A percentile compares a stretch with the other conserved stretches of the same genome.
phyloP scores from a whole-genome alignment of 2,113 vertebrate genomes.

The Salvator merianae region DNA sequence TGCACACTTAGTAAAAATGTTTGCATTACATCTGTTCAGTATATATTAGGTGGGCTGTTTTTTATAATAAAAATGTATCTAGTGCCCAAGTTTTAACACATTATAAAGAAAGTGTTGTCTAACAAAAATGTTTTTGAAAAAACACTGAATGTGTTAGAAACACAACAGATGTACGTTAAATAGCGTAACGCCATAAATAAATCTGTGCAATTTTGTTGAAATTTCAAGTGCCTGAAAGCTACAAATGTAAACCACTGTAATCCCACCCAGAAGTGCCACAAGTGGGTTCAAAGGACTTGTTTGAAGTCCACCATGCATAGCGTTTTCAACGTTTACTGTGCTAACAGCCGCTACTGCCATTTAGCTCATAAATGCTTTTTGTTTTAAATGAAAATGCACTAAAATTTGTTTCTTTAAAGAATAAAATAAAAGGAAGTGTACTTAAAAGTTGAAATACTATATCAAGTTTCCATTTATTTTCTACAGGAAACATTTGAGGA shows the following conservation, averaged over 20 bases:
- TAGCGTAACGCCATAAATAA: background rate
- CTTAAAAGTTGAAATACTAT: background rate
- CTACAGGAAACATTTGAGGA: background rate
- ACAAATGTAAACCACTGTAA: background rate
- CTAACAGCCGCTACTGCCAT: too few relatives aligned
- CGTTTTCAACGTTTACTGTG: too few relatives aligned
- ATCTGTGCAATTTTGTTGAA: background rate
- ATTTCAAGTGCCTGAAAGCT: background rate
- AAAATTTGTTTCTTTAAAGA: too few relatives aligned
- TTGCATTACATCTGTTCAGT: too few relatives aligned
- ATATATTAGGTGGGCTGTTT: too few relatives aligned
- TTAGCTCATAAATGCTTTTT: too few relatives aligned
- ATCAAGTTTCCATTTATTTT: background rate
- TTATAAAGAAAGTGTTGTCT: background rate
- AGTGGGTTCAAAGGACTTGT: too few relatives aligned
- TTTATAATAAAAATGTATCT: background rate
- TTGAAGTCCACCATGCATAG: too few relatives aligned
- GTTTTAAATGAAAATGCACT: too few relatives aligned
- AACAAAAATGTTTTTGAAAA: background rate
- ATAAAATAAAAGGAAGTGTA: background rate
- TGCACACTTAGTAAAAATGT: too few relatives aligned
- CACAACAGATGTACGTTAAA: constrained; percentile 1
- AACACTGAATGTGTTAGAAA: background rate
- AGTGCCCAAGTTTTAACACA: background rate
- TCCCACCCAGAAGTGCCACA: too few relatives aligned